Evolutionary conservation across 2,888 invertebrate genomes (phyloP).

Genomic region (Onthophagus sagittarius): DNA sequence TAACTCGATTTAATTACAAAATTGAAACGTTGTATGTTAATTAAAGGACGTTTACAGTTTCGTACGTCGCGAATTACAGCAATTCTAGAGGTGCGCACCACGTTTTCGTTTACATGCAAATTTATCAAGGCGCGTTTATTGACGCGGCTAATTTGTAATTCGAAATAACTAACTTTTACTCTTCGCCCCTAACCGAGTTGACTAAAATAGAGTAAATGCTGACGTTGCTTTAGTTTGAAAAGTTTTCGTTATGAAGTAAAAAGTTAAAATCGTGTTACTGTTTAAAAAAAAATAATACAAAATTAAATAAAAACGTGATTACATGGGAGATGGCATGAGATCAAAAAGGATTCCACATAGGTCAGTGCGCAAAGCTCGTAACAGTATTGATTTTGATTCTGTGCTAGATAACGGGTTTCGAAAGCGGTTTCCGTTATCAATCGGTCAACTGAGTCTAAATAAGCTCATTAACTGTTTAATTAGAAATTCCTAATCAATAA

Average conservation of each 20-base stretch:
- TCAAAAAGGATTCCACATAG: background rate
- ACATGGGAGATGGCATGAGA: background rate
- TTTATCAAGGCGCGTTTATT: background rate
- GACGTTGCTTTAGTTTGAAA: background rate
- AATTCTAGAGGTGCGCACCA: no score
- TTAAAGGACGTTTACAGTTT: background rate
- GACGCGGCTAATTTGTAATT: background rate
- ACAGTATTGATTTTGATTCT: background rate
- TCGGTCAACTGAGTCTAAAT: background rate
- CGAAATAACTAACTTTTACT: background rate
- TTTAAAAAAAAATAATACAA: background rate
- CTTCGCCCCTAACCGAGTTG: background rate
- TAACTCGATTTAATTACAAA: no score
- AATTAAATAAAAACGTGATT: background rate
- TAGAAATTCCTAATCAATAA: background rate
- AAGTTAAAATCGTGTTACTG: background rate
- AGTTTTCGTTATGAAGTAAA: no score
- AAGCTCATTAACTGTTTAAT: background rate
- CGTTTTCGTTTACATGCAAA: background rate
- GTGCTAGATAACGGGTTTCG: background rate
- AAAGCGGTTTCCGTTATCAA: background rate
- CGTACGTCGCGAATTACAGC: no score
- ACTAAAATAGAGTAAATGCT: background rate
- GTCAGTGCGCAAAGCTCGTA: background rate
- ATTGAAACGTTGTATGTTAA: background rate